Percentiles rank a stretch among this genome's conserved stretches.
Conservation (phyloP, 2,113 vertebrate species). For the Seriola rivoliana region DNA sequence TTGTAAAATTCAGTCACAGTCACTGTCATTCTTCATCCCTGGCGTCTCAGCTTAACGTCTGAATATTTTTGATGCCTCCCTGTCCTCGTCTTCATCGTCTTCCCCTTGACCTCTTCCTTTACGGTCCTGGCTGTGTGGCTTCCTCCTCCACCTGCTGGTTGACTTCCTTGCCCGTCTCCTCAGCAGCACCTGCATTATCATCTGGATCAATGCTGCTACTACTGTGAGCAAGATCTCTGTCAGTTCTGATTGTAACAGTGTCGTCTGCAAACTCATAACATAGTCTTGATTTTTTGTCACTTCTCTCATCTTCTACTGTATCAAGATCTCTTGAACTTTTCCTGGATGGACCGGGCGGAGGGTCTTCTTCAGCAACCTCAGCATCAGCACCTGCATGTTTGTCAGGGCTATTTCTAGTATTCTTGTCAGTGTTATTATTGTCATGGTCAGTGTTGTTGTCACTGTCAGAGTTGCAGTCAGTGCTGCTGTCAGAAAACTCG, state of each 20-base stretch:
- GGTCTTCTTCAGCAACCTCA: background rate
- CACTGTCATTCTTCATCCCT: background rate
- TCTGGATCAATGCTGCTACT: background rate
- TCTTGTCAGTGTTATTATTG: no score
- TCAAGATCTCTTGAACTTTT: background rate
- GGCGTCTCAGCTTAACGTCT: background rate
- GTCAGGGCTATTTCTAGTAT: background rate
- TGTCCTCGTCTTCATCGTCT: accelerated
- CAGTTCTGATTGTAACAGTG: background rate
- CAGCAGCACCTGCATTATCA: background rate
- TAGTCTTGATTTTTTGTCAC: background rate
- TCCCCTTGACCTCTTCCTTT: background rate
- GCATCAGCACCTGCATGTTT: background rate
- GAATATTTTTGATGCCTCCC: background rate
- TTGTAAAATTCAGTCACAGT: no score
- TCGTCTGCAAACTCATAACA: background rate
- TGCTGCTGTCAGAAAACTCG: background rate
- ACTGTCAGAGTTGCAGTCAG: background rate
- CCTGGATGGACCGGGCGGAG: background rate
- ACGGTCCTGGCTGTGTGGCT: background rate
- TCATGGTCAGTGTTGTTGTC: background rate
- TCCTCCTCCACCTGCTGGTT: background rate
- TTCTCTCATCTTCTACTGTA: background rate
- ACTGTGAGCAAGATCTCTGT: background rate
- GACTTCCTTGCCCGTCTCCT: background rate